Conservation (phyloP, 2,888 invertebrate species). For the Cristatella mucedo region DNA sequence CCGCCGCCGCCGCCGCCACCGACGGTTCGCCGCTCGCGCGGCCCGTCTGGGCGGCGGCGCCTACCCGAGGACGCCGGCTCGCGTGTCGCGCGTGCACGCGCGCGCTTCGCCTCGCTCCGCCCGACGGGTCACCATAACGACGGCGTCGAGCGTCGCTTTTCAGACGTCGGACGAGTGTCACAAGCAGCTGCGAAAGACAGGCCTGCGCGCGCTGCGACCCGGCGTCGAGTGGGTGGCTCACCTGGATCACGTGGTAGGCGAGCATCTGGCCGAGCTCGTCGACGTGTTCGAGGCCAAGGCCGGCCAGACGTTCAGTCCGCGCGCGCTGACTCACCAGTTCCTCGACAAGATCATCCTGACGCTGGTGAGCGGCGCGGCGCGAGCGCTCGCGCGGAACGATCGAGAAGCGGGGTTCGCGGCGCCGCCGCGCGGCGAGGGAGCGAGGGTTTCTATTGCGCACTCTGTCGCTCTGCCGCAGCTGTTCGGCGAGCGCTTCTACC, state of each 20-base stretch:
- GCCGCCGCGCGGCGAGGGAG: no score
- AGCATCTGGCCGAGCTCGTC: slow-evolving; percentile 5
- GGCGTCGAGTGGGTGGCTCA: slow-evolving; percentile 10
- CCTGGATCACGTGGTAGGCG: slow-evolving; percentile 5
- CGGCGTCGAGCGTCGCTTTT: no score
- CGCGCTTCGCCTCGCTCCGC: no score
- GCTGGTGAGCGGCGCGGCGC: slow-evolving; percentile 6
- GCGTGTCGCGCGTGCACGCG: no score
- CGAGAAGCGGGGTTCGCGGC: no score
- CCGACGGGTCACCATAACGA: no score
- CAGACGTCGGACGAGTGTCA: slow-evolving; percentile 1
- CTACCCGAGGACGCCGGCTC: no score
- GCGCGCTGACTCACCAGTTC: neutral
- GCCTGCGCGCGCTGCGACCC: slow-evolving; percentile 6
- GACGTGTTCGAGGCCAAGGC: neutral
- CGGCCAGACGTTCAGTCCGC: slow-evolving; percentile 7
- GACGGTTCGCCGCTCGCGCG: no score
- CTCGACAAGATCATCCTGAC: slow-evolving; percentile 3
- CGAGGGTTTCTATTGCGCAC: no score
- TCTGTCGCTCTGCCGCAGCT: slow-evolving; percentile 1
- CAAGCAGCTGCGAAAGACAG: slow-evolving; percentile 1
- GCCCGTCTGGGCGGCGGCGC: no score
- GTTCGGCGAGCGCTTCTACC: slow-evolving; percentile 1
- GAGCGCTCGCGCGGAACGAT: no score
- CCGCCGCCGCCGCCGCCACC: no score